A percentile compares a stretch with the other conserved stretches of the same genome.
These are phyloP conservation scores for Monarcha castaneiventris DNA, from an alignment of 2,113 vertebrate species.

Conservation along the genomic window DNA sequence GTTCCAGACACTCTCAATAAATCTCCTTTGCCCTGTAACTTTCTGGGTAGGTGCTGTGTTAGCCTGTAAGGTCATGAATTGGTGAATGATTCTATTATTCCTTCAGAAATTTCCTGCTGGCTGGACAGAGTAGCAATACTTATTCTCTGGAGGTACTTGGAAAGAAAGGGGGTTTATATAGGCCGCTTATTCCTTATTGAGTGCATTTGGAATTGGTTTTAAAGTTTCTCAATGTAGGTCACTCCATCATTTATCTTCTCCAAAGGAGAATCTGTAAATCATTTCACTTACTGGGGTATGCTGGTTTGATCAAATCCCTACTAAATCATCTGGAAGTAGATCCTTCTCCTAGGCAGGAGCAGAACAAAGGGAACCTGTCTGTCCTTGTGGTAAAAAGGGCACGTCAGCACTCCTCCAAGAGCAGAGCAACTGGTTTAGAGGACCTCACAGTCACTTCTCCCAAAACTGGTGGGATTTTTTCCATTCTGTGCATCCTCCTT, in stretches of 20 bases:
- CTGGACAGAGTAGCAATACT: constrained; percentile 45
- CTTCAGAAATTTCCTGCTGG: constrained; percentile 66
- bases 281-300: constrained; percentile 30
- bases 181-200: constrained; percentile 33
- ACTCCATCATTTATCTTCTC: constrained; percentile 60
- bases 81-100: constrained; percentile 72
- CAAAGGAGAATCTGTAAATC: constrained; percentile 60
- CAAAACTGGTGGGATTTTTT: neutral
- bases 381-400: constrained; percentile 13
- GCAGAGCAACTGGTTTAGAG: neutral
- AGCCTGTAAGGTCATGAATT: constrained; percentile 51
- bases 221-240: constrained; percentile 34
- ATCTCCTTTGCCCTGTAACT: constrained; percentile 55
- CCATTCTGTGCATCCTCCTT: neutral
- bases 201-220: constrained; percentile 64
- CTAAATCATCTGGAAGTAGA: constrained; percentile 53
- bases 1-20: constrained; percentile 57
- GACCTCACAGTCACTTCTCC: constrained; percentile 1
- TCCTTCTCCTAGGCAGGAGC: neutral
- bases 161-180: constrained; percentile 49
- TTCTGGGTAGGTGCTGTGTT: constrained; percentile 55
- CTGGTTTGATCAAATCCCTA: constrained; percentile 17
- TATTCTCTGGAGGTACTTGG: constrained; percentile 53
- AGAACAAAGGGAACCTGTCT: constrained; percentile 16
- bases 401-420: constrained; percentile 6